A percentile compares a stretch with the other conserved stretches of the same genome.
Conservation (phyloP, 1,140 invertebrate species). For the Cotesia vestalis region DNA sequence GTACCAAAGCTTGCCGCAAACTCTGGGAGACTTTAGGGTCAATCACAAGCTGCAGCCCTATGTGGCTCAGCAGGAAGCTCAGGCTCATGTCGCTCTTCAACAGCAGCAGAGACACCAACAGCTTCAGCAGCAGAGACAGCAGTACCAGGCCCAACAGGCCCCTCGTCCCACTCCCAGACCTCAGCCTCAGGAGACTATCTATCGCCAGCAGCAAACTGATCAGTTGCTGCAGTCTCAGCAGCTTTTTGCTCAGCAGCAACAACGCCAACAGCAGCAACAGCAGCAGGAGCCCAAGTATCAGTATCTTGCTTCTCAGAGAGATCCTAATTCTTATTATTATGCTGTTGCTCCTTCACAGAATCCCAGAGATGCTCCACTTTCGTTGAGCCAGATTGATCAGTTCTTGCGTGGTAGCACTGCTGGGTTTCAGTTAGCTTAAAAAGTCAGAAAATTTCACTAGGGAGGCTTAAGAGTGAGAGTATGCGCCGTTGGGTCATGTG, state of each 20-base stretch:
- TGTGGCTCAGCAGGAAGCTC: constrained; percentile 69
- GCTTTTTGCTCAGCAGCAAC: constrained; percentile 76
- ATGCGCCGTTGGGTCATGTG: neutral
- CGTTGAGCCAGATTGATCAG: constrained; percentile 79
- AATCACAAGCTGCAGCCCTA: constrained; percentile 79
- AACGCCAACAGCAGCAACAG: constrained; percentile 69
- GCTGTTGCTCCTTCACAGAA: constrained; percentile 56
- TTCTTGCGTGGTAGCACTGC: constrained; percentile 79
- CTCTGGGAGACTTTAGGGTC: constrained; percentile 74
- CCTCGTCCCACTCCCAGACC: constrained; percentile 20
- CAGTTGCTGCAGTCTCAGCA: constrained; percentile 77
- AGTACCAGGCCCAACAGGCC: constrained; percentile 16
- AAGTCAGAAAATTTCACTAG: neutral
- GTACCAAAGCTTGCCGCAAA: constrained; percentile 79
- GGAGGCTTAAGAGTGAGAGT: neutral
- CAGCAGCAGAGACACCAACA: constrained; percentile 42
- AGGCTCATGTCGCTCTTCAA: constrained; percentile 38
- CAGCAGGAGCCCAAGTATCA: constrained; percentile 62
- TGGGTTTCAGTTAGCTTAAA: constrained; percentile 65
- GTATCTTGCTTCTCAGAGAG: constrained; percentile 57
- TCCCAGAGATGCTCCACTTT: constrained; percentile 56
- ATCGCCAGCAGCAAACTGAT: constrained; percentile 76
- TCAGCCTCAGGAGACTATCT: constrained; percentile 72
- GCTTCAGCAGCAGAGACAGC: constrained; percentile 40
- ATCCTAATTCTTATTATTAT: constrained; percentile 73